These are phyloP conservation scores for Zeus faber DNA, from an alignment of 2,113 vertebrate genomes.

Conservation along the genomic window DNA sequence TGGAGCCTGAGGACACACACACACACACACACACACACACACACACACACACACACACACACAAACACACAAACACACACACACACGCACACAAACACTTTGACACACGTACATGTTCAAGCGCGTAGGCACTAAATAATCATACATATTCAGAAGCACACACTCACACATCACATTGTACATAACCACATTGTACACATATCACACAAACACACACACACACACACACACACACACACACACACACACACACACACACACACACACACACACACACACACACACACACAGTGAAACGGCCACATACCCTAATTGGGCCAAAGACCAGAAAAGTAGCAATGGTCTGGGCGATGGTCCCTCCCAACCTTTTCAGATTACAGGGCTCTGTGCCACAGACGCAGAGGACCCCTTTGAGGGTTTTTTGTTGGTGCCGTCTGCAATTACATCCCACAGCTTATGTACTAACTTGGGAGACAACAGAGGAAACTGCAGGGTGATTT, in stretches of 20 bases:
- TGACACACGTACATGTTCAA: constrained; percentile 6
- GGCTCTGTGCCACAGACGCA: constrained; percentile 60
- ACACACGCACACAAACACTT: constrained; percentile 26
- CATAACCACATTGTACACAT: too few species aligned
- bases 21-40: constrained; percentile 25
- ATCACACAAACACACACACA: constrained; percentile 16
- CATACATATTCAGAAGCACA: too few species aligned
- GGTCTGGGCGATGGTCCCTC: constrained; percentile 36
- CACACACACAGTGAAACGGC: constrained; percentile 6
- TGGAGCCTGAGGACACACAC: constrained; percentile 62
- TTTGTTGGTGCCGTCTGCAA: constrained; percentile 67
- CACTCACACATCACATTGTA: constrained; percentile 35
- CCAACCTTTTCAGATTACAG: constrained; percentile 35
- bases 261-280: constrained; percentile 29
- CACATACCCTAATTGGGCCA: constrained; percentile 68
- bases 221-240: constrained; percentile 17
- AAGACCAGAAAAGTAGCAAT: too few species aligned
- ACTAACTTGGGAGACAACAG: constrained; percentile 17
- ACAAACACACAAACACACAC: not conserved
- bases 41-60: constrained; percentile 19
- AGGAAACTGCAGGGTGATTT: too few species aligned
- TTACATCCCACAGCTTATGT: constrained; percentile 68
- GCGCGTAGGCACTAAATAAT: too few species aligned
- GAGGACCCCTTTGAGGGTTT: constrained; percentile 64
- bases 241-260: constrained; percentile 5